These are phyloP conservation scores for Eudasyphora cyanicolor DNA, from an alignment of 2,888 invertebrate genomes.

Conservation along the genomic window DNA sequence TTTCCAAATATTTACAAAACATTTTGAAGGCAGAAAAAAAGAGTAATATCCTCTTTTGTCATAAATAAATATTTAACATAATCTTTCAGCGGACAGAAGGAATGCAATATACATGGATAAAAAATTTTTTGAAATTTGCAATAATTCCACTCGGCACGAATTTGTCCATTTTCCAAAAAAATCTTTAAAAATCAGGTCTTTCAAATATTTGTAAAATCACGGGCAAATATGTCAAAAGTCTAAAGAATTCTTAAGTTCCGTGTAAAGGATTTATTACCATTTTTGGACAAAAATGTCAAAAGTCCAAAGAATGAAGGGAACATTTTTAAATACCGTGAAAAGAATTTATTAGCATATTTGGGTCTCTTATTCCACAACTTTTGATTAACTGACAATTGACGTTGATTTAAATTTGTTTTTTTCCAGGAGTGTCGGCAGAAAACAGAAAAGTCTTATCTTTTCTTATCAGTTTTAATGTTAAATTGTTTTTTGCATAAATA, in stretches of 20 bases:
- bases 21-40: neutral
- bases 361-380: too few species aligned
- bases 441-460: neutral
- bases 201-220: neutral
- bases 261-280: too few species aligned
- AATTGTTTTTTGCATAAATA: neutral
- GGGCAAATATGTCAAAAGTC: neutral
- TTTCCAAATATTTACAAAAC: conserved; percentile 16
- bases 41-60: neutral
- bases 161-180: neutral
- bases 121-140: neutral
- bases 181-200: neutral
- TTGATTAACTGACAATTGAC: neutral
- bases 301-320: too few species aligned
- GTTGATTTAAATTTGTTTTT: too few species aligned
- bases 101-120: neutral
- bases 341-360: too few species aligned
- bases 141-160: neutral
- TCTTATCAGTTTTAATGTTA: neutral
- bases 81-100: neutral
- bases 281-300: too few species aligned
- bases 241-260: neutral
- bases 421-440: too few species aligned
- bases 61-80: neutral
- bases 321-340: too few species aligned